Conservation (phyloP, 2,888 invertebrate genomes). For the Gerris lacustris region DNA sequence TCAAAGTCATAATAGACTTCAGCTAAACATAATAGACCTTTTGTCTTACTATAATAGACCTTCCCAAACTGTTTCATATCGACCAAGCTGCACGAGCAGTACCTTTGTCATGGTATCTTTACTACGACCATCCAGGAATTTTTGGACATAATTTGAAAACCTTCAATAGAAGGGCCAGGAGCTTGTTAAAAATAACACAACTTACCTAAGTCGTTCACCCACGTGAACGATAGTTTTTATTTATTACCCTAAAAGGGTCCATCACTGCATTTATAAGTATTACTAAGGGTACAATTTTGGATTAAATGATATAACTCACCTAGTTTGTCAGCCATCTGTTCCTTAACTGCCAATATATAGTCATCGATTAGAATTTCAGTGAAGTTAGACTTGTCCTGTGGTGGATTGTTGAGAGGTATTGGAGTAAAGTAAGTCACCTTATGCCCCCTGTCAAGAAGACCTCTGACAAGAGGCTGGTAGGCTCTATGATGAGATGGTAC, state of each 20-base stretch:
- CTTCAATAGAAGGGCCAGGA: no score
- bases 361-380: not conserved
- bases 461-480: slow-evolving; percentile 6
- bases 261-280: not conserved
- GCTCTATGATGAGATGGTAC: slow-evolving; percentile 6
- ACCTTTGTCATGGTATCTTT: no score
- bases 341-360: not conserved
- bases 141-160: no score
- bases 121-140: no score
- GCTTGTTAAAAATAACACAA: not conserved
- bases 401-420: not conserved
- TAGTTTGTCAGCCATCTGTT: not conserved
- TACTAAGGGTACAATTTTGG: not conserved
- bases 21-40: no score
- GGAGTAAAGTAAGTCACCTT: slow-evolving; percentile 7
- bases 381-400: not conserved
- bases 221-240: no score
- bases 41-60: no score
- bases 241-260: no score
- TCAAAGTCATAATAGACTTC: no score
- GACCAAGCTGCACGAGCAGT: no score
- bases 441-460: slow-evolving; percentile 6
- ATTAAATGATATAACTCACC: not conserved
- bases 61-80: no score
- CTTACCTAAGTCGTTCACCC: no score